Conservation (phyloP, 30 jellyfish, hydroid and myxozoan species). For the Clytia hemisphaerica region DNA sequence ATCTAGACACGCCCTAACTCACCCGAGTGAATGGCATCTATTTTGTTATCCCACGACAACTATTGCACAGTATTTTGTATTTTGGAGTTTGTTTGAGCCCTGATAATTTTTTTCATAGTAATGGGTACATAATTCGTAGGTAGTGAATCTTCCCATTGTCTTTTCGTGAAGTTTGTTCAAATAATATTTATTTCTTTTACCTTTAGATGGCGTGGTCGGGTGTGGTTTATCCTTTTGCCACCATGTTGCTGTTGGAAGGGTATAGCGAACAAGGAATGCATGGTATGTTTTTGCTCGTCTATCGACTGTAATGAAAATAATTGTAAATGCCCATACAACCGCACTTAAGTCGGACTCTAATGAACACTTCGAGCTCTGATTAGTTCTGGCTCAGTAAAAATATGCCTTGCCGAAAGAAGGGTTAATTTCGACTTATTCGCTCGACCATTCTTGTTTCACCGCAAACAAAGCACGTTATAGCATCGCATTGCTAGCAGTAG, state of each 20-base stretch:
- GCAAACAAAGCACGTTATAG: neutral
- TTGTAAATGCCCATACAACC: neutral
- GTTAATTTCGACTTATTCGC: too few species aligned
- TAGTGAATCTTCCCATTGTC: neutral
- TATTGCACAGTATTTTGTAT: too few species aligned
- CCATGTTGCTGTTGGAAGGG: constrained; percentile 61
- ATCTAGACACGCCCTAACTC: too few species aligned
- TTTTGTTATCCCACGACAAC: too few species aligned
- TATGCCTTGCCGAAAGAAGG: too few species aligned
- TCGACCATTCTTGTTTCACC: neutral
- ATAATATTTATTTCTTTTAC: neutral
- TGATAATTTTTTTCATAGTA: too few species aligned
- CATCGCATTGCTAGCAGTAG: too few species aligned
- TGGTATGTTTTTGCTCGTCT: constrained; percentile 31
- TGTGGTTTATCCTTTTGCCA: constrained; percentile 71
- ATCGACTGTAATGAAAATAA: neutral
- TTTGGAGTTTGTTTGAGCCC: too few species aligned
- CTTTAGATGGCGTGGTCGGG: constrained; percentile 86
- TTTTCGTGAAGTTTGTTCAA: neutral
- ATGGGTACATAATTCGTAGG: neutral
- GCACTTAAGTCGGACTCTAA: too few species aligned
- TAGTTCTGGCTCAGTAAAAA: too few species aligned
- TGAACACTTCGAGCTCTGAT: too few species aligned
- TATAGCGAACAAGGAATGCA: constrained; percentile 35
- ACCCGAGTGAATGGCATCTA: too few species aligned